Conservation (phyloP, 2,888 invertebrate genomes). For the Eilema sororculum region DNA sequence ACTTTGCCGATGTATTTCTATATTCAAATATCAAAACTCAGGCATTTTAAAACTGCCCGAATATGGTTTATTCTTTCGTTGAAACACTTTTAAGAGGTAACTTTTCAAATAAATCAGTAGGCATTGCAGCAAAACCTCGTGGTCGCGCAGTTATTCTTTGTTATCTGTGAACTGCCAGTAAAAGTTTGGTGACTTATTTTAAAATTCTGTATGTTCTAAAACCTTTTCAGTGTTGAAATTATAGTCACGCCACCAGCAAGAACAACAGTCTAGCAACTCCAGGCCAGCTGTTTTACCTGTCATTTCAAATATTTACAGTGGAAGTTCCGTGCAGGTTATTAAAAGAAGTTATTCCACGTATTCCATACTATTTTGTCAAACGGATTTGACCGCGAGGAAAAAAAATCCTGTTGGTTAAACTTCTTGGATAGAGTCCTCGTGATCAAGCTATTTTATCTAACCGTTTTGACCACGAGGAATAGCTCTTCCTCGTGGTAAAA, state of each 20-base stretch:
- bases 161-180: conserved; percentile 67
- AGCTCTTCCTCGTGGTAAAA: too few species aligned
- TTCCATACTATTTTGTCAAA: too few species aligned
- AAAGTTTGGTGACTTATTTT: conserved; percentile 72
- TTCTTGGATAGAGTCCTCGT: too few species aligned
- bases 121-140: conserved; percentile 65
- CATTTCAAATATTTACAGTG: not conserved
- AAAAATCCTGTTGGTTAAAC: too few species aligned
- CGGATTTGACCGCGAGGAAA: too few species aligned
- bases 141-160: conserved; percentile 67
- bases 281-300: conserved; percentile 33
- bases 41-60: conserved; percentile 66
- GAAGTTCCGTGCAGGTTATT: not conserved
- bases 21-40: conserved; percentile 50
- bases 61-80: conserved; percentile 66
- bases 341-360: not conserved
- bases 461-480: too few species aligned
- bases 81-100: conserved; percentile 69
- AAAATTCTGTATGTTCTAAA: conserved; percentile 69
- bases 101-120: conserved; percentile 82
- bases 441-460: too few species aligned
- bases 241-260: conserved; percentile 37
- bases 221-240: conserved; percentile 46
- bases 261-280: not conserved
- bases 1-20: conserved; percentile 47